Evolutionary conservation across 2,888 invertebrate species (phyloP).

Genomic region (Agrilus cyanescens): DNA sequence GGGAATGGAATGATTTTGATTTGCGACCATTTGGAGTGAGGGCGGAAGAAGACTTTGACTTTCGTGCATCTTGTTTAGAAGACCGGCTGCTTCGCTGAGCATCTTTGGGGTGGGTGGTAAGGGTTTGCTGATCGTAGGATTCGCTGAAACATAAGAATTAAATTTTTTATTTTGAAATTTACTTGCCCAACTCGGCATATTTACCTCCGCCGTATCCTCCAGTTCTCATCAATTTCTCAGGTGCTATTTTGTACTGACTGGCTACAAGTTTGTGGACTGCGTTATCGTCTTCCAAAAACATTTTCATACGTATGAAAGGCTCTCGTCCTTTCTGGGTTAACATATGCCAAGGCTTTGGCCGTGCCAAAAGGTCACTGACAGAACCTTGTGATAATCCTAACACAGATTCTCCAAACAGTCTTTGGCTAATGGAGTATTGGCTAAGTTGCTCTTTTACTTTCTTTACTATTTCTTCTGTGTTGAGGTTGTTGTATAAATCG

Average conservation of each 20-base stretch:
- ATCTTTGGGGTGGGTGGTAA: conserved; percentile 71
- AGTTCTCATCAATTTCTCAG: conserved; percentile 93
- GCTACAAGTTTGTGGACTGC: conserved; percentile 92
- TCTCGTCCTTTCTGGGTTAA: conserved; percentile 93
- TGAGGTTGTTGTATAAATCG: conserved; percentile 93
- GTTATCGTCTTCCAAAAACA: conserved; percentile 93
- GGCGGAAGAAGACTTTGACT: conserved; percentile 46
- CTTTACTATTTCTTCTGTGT: conserved; percentile 96
- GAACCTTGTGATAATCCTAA: conserved; percentile 93
- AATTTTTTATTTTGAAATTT: too few species aligned
- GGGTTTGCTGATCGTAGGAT: conserved; percentile 45
- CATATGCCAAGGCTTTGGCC: conserved; percentile 99
- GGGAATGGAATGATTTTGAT: conserved; percentile 31
- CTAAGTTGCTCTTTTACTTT: conserved; percentile 90
- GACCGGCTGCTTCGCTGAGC: conserved; percentile 57
- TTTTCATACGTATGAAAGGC: conserved; percentile 95
- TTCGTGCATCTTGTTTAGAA: conserved; percentile 59
- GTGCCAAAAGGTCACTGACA: conserved; percentile 90
- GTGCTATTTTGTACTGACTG: conserved; percentile 95
- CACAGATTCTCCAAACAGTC: conserved; percentile 97
- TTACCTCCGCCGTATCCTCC: conserved; percentile 84
- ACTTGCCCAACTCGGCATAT: conserved; percentile 18
- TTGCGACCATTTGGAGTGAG: conserved; percentile 38
- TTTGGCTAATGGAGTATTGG: conserved; percentile 94
- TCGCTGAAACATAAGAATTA: conserved; percentile 17